phyloP scores from a whole-genome alignment of 1,140 invertebrate genomes.

The Drosophila trapezifrons region DNA sequence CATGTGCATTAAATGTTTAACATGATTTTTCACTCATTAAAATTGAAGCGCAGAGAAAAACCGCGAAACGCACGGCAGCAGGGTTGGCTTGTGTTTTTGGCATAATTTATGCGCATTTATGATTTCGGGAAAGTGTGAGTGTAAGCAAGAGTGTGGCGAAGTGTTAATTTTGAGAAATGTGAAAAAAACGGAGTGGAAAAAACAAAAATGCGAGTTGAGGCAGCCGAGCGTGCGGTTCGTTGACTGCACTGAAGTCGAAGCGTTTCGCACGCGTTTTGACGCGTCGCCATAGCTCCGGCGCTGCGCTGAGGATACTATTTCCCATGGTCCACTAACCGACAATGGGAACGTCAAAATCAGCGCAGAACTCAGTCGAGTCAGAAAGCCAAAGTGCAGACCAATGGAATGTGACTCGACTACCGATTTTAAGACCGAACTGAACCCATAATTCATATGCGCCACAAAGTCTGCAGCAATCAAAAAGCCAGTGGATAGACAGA shows the following conservation, averaged over 20 bases:
- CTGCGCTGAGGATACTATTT: slow-evolving; percentile 34
- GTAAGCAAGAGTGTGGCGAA: slow-evolving; percentile 47
- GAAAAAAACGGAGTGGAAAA: slow-evolving; percentile 31
- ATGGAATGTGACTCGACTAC: slow-evolving; percentile 68
- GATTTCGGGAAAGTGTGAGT: slow-evolving; percentile 16
- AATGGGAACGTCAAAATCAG: slow-evolving; percentile 51
- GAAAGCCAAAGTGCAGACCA: slow-evolving; percentile 72
- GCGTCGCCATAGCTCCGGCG: slow-evolving; percentile 20
- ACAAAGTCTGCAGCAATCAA: slow-evolving; percentile 79
- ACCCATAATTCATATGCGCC: slow-evolving; percentile 81
- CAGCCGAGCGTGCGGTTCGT: slow-evolving; percentile 49
- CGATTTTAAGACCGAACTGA: slow-evolving; percentile 46
- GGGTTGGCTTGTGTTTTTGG: slow-evolving; percentile 72
- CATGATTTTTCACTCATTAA: slow-evolving; percentile 81
- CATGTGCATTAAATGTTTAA: slow-evolving; percentile 79
- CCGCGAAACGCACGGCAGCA: slow-evolving; percentile 30
- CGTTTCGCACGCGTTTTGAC: slow-evolving; percentile 46
- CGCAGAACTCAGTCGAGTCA: slow-evolving; percentile 39
- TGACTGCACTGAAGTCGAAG: slow-evolving; percentile 43
- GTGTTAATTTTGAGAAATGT: slow-evolving; percentile 72
- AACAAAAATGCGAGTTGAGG: slow-evolving; percentile 21
- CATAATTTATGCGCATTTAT: slow-evolving; percentile 77
- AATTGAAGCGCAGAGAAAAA: slow-evolving; percentile 43
- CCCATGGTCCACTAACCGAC: slow-evolving; percentile 79
- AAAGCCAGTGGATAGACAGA: slow-evolving; percentile 42